Evolutionary conservation across 2,888 invertebrate genomes (phyloP).

Genomic region (Adineta ricciae): DNA sequence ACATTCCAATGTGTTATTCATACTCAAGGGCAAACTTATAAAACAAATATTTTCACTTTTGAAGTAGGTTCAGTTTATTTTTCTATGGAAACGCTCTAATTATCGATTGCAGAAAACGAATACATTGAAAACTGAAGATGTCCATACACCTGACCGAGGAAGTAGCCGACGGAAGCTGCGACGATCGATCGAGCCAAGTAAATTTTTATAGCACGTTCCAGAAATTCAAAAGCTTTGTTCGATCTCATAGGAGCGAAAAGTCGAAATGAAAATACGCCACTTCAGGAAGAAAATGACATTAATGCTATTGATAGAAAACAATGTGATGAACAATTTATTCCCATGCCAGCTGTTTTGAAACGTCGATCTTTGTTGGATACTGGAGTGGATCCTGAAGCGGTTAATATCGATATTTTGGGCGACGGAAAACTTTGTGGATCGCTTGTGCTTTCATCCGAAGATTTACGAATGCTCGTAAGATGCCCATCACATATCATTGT

Average conservation of each 20-base stretch:
- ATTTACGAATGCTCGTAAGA: conserved; percentile 2
- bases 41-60: neutral
- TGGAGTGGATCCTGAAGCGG: neutral
- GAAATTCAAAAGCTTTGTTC: neutral
- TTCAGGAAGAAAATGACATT: neutral
- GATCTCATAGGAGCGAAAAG: neutral
- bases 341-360: neutral
- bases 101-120: neutral
- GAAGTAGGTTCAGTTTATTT: neutral
- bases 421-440: neutral
- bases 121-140: neutral
- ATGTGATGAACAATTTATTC: conserved; percentile 1
- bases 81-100: neutral
- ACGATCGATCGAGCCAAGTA: neutral
- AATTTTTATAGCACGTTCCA: neutral
- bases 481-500: neutral
- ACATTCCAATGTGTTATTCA: conserved; percentile 14
- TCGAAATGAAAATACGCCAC: neutral
- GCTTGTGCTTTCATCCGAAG: neutral
- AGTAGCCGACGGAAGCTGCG: neutral
- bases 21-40: neutral
- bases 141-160: neutral
- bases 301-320: neutral
- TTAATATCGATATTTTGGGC: neutral
- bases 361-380: neutral